Evolutionary conservation across 2,113 vertebrate species (phyloP).

Genomic region (Antechinus stuartii): DNA sequence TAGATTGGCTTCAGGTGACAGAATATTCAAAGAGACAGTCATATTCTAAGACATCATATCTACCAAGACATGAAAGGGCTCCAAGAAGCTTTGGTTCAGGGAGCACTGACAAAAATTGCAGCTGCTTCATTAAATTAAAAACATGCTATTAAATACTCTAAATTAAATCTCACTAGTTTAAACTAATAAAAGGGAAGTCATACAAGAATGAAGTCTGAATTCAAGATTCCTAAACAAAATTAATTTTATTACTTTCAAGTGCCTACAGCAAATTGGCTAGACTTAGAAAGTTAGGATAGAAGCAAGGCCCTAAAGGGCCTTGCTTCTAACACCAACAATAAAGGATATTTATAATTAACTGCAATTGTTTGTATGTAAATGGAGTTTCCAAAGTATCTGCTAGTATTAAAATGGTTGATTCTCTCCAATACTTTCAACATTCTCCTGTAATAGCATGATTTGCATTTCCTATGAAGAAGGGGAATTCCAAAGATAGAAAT

Average conservation of each 20-base stretch:
- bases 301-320: background rate
- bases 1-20: background rate
- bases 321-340: background rate
- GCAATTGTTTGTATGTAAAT: background rate
- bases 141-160: background rate
- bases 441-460: background rate
- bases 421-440: background rate
- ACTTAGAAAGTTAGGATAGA: background rate
- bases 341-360: background rate
- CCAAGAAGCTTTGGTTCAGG: background rate
- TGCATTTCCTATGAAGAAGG: background rate
- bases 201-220: background rate
- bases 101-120: background rate
- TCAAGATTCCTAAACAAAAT: background rate
- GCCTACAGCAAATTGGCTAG: background rate
- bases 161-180: background rate
- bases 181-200: background rate
- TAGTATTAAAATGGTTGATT: background rate
- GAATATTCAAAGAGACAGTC: background rate
- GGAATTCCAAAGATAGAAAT: background rate
- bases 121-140: background rate
- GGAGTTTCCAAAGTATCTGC: background rate
- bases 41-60: background rate
- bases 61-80: background rate
- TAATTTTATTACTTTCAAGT: background rate